phyloP scores from a whole-genome alignment of 30 jellyfish, hydroid and myxozoan species.

The Aurelia sp. region DNA sequence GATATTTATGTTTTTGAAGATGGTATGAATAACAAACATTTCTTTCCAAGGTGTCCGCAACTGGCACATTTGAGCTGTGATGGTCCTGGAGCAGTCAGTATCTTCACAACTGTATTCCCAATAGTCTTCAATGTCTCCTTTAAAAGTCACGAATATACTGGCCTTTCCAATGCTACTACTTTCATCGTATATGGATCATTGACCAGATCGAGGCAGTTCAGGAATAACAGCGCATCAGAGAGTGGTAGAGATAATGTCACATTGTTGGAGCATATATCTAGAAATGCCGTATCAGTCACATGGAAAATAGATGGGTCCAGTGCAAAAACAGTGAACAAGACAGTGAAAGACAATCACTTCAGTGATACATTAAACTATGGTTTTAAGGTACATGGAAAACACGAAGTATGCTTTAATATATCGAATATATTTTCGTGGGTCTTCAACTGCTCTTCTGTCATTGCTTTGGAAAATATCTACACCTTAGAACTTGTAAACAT shows the following conservation, averaged over 20 bases:
- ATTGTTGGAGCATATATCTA: neutral
- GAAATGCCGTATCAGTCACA: neutral
- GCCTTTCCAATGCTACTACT: neutral
- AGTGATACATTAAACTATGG: slow-evolving; percentile 8
- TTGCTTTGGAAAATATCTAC: slow-evolving; percentile 27
- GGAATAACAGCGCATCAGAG: neutral
- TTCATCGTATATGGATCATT: slow-evolving; percentile 8
- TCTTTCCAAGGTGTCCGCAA: slow-evolving; percentile 23
- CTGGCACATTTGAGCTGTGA: slow-evolving; percentile 46
- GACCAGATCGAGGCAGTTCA: neutral
- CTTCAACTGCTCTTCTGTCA: slow-evolving; percentile 8
- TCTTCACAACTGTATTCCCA: slow-evolving; percentile 13
- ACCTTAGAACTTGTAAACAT: slow-evolving; percentile 24
- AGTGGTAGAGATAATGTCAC: neutral
- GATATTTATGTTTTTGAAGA: neutral
- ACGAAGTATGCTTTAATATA: slow-evolving; percentile 16
- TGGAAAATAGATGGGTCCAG: slow-evolving; percentile 34
- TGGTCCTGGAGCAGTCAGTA: slow-evolving; percentile 29
- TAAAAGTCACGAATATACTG: neutral
- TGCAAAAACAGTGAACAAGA: slow-evolving; percentile 25
- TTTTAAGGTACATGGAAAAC: slow-evolving; percentile 15
- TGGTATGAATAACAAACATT: neutral
- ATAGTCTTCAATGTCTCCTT: slow-evolving; percentile 17
- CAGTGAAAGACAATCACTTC: neutral
- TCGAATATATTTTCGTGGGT: slow-evolving; percentile 30